Conservation (phyloP, 1,140 invertebrate species). For the Archegozetes longisetosus region DNA sequence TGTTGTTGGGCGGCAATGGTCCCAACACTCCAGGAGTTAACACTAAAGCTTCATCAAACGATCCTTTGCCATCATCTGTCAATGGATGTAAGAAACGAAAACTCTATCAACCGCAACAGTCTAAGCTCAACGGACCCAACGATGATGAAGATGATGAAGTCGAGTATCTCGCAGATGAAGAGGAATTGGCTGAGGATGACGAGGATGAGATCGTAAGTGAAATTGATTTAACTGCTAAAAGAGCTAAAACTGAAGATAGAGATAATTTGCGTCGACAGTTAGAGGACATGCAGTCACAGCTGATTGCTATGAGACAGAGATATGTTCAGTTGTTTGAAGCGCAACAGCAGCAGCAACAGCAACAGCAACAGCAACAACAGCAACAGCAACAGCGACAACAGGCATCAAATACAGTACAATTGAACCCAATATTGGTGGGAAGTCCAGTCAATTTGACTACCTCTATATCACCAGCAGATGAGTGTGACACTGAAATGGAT, state of each 20-base stretch:
- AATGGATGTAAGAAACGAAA: slow-evolving; percentile 91
- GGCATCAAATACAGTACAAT: slow-evolving; percentile 18
- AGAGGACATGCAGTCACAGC: slow-evolving; percentile 66
- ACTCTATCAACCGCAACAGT: slow-evolving; percentile 88
- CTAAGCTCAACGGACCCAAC: slow-evolving; percentile 37
- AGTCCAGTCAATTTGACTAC: slow-evolving; percentile 1
- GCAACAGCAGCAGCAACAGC: not conserved
- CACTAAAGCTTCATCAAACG: slow-evolving; percentile 12
- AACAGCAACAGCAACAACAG: slow-evolving; percentile 22
- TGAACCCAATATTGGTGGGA: not conserved
- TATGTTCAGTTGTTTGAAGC: slow-evolving; percentile 64
- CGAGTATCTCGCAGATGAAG: slow-evolving; percentile 32
- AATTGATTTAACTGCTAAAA: slow-evolving; percentile 12
- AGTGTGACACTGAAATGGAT: not conserved
- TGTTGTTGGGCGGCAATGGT: slow-evolving; percentile 40
- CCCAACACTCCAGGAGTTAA: slow-evolving; percentile 31
- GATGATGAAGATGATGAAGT: slow-evolving; percentile 47
- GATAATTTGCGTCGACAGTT: slow-evolving; percentile 66
- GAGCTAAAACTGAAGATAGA: slow-evolving; percentile 15
- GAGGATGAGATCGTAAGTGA: slow-evolving; percentile 14
- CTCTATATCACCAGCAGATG: not conserved
- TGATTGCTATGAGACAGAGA: slow-evolving; percentile 76
- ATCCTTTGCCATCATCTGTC: slow-evolving; percentile 20
- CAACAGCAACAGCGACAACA: slow-evolving; percentile 22
- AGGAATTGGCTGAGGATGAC: slow-evolving; percentile 21